These are phyloP conservation scores for Drosophila meridiana DNA, from an alignment of 2,888 invertebrate genomes.

Conservation along the genomic window DNA sequence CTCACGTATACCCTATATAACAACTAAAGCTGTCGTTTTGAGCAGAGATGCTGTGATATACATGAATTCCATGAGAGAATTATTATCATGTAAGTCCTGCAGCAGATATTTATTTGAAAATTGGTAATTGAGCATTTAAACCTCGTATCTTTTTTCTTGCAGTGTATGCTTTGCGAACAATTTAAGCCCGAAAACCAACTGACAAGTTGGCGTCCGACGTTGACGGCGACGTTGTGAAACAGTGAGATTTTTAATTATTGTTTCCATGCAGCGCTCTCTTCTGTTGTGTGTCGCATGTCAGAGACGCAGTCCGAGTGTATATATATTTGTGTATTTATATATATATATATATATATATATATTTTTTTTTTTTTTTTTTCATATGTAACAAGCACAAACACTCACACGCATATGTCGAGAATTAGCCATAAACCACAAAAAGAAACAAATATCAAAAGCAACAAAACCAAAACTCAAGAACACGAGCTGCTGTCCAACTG, in stretches of 20 bases:
- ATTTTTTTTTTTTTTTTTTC: neutral
- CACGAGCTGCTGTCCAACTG: neutral
- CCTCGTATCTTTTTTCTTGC: neutral
- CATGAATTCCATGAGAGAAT: neutral
- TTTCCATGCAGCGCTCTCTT: slow-evolving; percentile 30
- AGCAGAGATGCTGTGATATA: neutral
- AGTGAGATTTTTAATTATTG: slow-evolving; percentile 59
- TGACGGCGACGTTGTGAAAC: slow-evolving; percentile 31
- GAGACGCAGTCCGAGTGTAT: neutral
- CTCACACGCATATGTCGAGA: neutral
- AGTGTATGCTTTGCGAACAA: slow-evolving; percentile 31
- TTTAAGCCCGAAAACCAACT: slow-evolving; percentile 15
- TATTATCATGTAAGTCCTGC: neutral
- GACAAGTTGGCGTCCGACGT: slow-evolving; percentile 20
- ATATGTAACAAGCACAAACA: neutral
- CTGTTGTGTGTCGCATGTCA: slow-evolving; percentile 22
- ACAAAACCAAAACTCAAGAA: slow-evolving; percentile 13
- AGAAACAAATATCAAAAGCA: neutral
- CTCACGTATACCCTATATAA: neutral
- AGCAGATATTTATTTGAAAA: neutral
- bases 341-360: neutral
- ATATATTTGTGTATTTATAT: neutral
- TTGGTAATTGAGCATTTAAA: no score
- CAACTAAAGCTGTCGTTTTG: neutral
- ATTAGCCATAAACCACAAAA: slow-evolving; percentile 1